These are phyloP conservation scores for Ophraella communa DNA, from an alignment of 2,888 invertebrate genomes.

Conservation along the genomic window DNA sequence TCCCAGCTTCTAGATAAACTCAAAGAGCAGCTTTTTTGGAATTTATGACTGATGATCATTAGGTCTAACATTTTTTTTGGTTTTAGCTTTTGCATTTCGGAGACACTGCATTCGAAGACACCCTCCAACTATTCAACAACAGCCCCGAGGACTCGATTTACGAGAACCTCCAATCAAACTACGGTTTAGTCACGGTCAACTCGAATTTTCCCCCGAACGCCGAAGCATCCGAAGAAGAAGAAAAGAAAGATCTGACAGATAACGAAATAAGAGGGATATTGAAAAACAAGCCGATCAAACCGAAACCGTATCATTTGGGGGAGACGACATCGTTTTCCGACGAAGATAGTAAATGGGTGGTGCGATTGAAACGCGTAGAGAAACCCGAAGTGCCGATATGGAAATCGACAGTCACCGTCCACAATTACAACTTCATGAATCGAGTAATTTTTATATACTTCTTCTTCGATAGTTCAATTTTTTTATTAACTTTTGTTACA, in stretches of 20 bases:
- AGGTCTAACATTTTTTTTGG: neutral
- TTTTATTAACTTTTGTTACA: too few species aligned
- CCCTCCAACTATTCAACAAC: conserved; percentile 42
- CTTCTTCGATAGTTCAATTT: too few species aligned
- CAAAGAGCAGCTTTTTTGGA: too few species aligned
- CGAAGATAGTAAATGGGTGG: conserved; percentile 61
- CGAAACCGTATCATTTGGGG: conserved; percentile 76
- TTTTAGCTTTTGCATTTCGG: conserved; percentile 73
- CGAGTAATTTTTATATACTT: conserved; percentile 6
- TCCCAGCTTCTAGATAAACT: too few species aligned
- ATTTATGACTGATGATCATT: too few species aligned
- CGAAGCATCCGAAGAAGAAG: conserved; percentile 43
- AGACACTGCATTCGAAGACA: conserved; percentile 62
- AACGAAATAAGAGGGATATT: conserved; percentile 70
- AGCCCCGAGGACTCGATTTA: too few species aligned
- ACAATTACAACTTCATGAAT: conserved; percentile 50
- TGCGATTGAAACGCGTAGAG: conserved; percentile 60
- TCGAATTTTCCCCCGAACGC: conserved; percentile 43
- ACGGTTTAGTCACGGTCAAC: conserved; percentile 49
- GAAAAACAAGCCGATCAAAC: conserved; percentile 77
- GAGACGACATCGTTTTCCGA: conserved; percentile 63
- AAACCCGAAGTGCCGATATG: conserved; percentile 55
- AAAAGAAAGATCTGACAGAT: conserved; percentile 45
- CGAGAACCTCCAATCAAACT: conserved; percentile 37
- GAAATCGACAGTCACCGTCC: conserved; percentile 59